Percentiles rank a stretch among this genome's conserved stretches.
Conservation (phyloP, 1,140 invertebrate species). For the Whitmania pigra region DNA sequence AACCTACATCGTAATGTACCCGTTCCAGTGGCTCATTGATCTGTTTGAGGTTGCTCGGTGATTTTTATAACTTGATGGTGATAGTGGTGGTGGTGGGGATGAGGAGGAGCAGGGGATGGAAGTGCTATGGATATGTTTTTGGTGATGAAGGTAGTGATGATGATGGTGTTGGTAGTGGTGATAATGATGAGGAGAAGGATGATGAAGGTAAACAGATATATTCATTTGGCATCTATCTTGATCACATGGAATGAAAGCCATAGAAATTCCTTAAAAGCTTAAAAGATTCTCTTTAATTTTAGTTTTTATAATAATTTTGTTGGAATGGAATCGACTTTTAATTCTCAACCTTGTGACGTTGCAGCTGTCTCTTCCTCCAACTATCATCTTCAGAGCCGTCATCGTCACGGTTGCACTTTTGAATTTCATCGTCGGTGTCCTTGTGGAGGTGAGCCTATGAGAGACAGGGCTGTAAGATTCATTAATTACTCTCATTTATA, state of each 20-base stretch:
- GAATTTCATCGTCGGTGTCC: conserved; percentile 34
- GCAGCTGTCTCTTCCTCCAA: conserved; percentile 32
- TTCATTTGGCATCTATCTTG: not conserved
- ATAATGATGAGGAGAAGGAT: not conserved
- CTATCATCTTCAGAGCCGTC: conserved; percentile 31
- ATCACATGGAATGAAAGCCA: not conserved
- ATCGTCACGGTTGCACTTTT: conserved; percentile 33
- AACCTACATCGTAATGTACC: conserved; percentile 26
- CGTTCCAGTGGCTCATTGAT: conserved; percentile 22
- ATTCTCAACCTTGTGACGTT: conserved; percentile 16
- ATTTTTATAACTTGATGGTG: not conserved
- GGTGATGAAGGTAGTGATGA: not conserved
- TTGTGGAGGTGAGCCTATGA: conserved; percentile 36
- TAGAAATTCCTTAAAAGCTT: not conserved
- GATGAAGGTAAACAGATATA: not conserved
- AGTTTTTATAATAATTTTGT: not conserved
- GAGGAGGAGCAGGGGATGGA: no score
- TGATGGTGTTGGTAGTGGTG: not conserved
- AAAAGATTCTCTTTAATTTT: not conserved
- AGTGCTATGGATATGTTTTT: not conserved
- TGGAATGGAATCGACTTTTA: not conserved
- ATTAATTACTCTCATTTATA: not conserved
- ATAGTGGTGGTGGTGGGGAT: no score
- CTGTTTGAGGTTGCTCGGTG: conserved; percentile 24
- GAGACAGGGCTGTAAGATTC: no score